Conservation (phyloP, 2,797 vertebrate species). For the Tragelaphus eurycerus region DNA sequence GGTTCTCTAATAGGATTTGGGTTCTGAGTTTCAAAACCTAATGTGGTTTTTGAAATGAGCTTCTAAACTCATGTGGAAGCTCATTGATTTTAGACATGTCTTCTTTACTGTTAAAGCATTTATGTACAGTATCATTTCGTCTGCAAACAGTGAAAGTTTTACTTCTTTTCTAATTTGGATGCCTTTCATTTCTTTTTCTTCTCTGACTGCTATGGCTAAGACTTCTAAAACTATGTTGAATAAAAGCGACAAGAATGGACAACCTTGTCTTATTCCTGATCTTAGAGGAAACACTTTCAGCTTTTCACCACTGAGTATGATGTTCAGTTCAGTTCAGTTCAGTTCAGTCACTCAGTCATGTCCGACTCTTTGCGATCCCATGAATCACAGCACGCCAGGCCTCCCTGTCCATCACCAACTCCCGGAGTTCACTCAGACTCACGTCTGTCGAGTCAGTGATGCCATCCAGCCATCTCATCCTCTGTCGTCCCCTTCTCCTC, state of each 20-base stretch:
- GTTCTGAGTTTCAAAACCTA: not conserved
- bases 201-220: not conserved
- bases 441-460: no score
- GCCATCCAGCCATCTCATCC: no score
- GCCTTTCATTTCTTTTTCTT: not conserved
- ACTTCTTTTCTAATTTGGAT: not conserved
- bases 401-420: no score
- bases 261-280: not conserved
- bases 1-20: not conserved
- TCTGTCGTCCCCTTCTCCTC: no score
- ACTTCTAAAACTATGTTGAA: not conserved
- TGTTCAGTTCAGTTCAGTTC: not conserved
- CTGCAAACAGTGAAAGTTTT: not conserved
- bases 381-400: no score
- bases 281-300: not conserved
- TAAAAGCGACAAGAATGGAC: not conserved
- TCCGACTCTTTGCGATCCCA: no score
- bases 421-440: no score
- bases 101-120: not conserved
- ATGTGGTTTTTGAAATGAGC: not conserved
- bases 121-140: not conserved
- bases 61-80: not conserved
- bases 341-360: no score
- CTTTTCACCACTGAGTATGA: not conserved
- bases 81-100: not conserved